A percentile compares a stretch with the other conserved stretches of the same genome.
These are phyloP conservation scores for Emesis furor DNA, from an alignment of 2,888 invertebrate species.

Conservation along the genomic window DNA sequence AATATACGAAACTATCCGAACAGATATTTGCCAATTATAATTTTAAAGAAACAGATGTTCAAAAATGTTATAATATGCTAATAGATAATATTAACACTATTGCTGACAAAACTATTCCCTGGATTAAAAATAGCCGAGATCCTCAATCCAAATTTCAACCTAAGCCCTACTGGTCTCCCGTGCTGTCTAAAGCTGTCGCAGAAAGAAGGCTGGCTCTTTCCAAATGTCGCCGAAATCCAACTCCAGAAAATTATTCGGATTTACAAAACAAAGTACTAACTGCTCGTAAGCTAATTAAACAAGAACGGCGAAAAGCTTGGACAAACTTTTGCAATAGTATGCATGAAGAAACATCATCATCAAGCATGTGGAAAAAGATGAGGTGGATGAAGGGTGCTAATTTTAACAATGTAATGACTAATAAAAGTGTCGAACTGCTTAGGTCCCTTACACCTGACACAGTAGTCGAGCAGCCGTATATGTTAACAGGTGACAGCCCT, in stretches of 20 bases:
- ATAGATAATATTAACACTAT: background rate
- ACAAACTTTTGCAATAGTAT: background rate
- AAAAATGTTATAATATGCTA: background rate
- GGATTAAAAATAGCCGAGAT: background rate
- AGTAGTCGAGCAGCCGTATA: background rate
- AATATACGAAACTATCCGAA: background rate
- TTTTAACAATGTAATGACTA: background rate
- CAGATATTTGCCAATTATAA: background rate
- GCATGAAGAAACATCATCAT: background rate
- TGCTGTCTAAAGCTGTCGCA: background rate
- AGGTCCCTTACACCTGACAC: background rate
- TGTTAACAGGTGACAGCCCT: background rate
- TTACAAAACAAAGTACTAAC: background rate
- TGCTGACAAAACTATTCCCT: background rate
- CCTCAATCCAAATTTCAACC: background rate
- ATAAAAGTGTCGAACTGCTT: background rate
- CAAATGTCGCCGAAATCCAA: background rate
- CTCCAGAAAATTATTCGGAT: background rate
- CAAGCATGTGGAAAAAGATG: constrained; percentile 2
- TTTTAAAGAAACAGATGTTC: background rate
- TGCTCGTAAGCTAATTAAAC: background rate
- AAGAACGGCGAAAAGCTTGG: background rate
- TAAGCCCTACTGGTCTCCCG: background rate
- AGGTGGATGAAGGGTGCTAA: background rate
- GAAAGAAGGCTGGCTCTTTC: background rate